Conservation (phyloP, 2,888 invertebrate genomes). For the Subacronicta megacephala region DNA sequence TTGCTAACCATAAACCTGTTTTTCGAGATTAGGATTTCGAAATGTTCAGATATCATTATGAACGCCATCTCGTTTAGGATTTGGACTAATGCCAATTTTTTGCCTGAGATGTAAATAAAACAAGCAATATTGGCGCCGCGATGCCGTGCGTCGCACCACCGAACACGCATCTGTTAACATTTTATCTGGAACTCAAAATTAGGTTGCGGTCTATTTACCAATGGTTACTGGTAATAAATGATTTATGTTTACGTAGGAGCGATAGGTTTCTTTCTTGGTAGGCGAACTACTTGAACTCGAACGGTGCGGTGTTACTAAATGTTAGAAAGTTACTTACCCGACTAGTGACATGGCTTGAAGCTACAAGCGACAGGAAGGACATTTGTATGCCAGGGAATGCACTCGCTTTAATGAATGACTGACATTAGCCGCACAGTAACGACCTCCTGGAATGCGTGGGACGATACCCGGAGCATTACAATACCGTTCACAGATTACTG, state of each 20-base stretch:
- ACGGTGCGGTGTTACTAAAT: slow-evolving; percentile 52
- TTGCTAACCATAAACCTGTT: slow-evolving; percentile 68
- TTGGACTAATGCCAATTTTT: slow-evolving; percentile 84
- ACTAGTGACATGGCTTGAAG: slow-evolving; percentile 47
- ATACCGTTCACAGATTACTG: slow-evolving; percentile 58
- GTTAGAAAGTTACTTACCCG: slow-evolving; percentile 67
- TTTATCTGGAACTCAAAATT: slow-evolving; percentile 66
- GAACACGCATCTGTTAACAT: slow-evolving; percentile 64
- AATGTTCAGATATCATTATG: slow-evolving; percentile 67
- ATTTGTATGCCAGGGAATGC: slow-evolving; percentile 80
- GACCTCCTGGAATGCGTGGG: slow-evolving; percentile 72
- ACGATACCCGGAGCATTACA: slow-evolving; percentile 67
- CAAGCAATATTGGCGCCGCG: slow-evolving; percentile 75
- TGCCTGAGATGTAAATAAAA: slow-evolving; percentile 80
- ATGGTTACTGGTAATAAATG: slow-evolving; percentile 38
- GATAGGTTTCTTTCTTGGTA: slow-evolving; percentile 30
- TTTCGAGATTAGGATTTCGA: slow-evolving; percentile 71
- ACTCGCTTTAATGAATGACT: slow-evolving; percentile 77
- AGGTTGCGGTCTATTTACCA: slow-evolving; percentile 54
- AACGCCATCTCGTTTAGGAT: slow-evolving; percentile 65
- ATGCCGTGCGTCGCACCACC: slow-evolving; percentile 44
- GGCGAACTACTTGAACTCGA: slow-evolving; percentile 22
- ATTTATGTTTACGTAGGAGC: slow-evolving; percentile 41
- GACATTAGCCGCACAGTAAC: slow-evolving; percentile 70
- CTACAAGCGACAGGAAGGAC: slow-evolving; percentile 67